Evolutionary conservation across 2,797 vertebrate species (phyloP).

Genomic region (Melanotaenia boesemani): DNA sequence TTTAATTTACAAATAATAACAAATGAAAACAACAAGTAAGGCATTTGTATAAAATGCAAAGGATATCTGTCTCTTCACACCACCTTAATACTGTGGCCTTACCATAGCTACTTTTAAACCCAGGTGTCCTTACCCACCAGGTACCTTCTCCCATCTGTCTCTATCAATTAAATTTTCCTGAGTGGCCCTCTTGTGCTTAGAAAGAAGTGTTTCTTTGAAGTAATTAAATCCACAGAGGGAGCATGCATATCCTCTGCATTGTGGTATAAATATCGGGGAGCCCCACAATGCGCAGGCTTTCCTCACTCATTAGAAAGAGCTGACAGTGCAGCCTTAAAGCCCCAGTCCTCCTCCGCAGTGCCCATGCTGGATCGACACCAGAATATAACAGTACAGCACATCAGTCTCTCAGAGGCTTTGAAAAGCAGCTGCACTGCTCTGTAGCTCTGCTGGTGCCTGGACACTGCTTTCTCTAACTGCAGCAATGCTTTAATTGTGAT

Average conservation of each 20-base stretch:
- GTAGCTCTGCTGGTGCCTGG: constrained; percentile 22
- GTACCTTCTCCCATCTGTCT: constrained; percentile 25
- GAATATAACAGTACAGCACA: constrained; percentile 62
- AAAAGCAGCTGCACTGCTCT: constrained; percentile 53
- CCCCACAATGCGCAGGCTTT: constrained; percentile 68
- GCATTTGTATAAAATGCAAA: constrained; percentile 13
- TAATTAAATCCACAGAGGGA: constrained; percentile 52
- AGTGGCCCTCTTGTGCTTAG: constrained; percentile 33
- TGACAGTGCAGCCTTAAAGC: constrained; percentile 71
- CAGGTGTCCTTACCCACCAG: not conserved
- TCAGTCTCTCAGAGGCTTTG: constrained; percentile 54
- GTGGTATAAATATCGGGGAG: constrained; percentile 68
- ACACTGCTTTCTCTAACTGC: constrained; percentile 45
- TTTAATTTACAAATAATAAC: constrained; percentile 5
- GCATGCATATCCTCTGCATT: constrained; percentile 54
- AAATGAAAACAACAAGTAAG: not conserved
- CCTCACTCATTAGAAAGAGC: constrained; percentile 78
- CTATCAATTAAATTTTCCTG: constrained; percentile 13
- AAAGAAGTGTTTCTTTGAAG: constrained; percentile 49
- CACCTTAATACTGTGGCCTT: constrained; percentile 4
- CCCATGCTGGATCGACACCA: constrained; percentile 73
- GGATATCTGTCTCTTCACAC: not conserved
- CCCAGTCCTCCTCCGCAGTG: constrained; percentile 74
- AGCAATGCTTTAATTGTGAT: constrained; percentile 61
- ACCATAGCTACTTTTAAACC: constrained; percentile 12